Evolutionary conservation across 2,797 vertebrate species (phyloP).

Genomic region (Poecilia wingei): DNA sequence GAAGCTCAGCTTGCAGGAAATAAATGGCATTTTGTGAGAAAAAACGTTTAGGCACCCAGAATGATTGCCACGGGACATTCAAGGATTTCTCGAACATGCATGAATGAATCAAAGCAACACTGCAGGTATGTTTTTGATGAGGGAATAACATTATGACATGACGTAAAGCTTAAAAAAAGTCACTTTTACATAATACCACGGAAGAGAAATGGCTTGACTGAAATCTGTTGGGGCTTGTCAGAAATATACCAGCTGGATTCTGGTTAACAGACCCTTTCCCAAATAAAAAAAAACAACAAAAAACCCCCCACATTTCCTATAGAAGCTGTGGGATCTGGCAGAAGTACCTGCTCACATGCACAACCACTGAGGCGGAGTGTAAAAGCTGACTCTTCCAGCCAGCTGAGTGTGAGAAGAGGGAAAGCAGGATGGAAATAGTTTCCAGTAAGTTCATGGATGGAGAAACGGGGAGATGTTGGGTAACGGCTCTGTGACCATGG

Average conservation of each 20-base stretch:
- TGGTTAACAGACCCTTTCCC: constrained; percentile 28
- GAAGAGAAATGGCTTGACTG: not conserved
- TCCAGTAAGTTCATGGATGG: constrained; percentile 59
- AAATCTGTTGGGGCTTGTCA: not conserved
- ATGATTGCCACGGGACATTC: not conserved
- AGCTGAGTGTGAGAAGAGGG: constrained; percentile 43
- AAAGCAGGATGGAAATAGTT: constrained; percentile 68
- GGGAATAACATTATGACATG: not conserved
- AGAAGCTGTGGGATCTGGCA: constrained; percentile 41
- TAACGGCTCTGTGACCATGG: constrained; percentile 39
- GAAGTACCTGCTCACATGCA: constrained; percentile 31
- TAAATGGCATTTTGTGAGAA: not conserved
- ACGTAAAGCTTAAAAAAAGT: not conserved
- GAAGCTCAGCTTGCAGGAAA: not conserved
- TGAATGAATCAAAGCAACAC: not conserved
- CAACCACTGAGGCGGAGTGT: constrained; percentile 29
- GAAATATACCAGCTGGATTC: constrained; percentile 9
- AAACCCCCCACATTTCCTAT: constrained; percentile 18
- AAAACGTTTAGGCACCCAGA: not conserved
- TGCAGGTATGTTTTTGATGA: not conserved
- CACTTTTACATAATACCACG: not conserved
- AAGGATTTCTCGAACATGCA: not conserved
- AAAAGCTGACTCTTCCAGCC: constrained; percentile 54
- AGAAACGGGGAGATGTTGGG: constrained; percentile 41
- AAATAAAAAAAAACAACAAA: not conserved